Conservation (phyloP, 1,140 invertebrate genomes). For the Coboldia fuscipes region DNA sequence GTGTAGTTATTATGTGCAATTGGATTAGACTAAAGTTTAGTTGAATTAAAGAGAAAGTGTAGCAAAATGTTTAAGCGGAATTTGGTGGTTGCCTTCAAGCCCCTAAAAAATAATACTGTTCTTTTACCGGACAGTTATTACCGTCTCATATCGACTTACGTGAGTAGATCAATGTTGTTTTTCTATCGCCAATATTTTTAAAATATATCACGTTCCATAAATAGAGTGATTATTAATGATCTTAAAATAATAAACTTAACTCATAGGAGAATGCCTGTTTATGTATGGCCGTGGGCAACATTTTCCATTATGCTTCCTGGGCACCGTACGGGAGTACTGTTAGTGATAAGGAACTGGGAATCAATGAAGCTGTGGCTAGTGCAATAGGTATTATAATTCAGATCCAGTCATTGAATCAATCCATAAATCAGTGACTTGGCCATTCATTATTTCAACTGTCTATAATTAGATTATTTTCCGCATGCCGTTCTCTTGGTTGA, state of each 20-base stretch:
- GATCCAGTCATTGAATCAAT: too few species aligned
- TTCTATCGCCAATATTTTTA: background rate
- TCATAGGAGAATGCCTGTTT: slow-evolving; percentile 19
- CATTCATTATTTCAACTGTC: too few species aligned
- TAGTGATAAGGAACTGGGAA: slow-evolving; percentile 21
- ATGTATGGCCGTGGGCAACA: slow-evolving; percentile 11
- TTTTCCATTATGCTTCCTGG: slow-evolving; percentile 17
- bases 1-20: too few species aligned
- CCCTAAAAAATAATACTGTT: slow-evolving; percentile 15
- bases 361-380: slow-evolving; percentile 21
- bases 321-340: slow-evolving; percentile 14
- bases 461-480: too few species aligned
- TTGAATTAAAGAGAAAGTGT: too few species aligned
- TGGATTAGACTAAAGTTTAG: too few species aligned
- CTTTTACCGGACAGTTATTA: slow-evolving; percentile 17
- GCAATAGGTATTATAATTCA: slow-evolving; percentile 17
- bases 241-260: slow-evolving; percentile 4
- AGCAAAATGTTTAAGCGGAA: slow-evolving; percentile 19
- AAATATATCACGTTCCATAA: background rate
- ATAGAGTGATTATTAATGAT: background rate
- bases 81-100: slow-evolving; percentile 18
- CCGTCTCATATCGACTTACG: slow-evolving; percentile 18
- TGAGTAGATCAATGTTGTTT: slow-evolving; percentile 8
- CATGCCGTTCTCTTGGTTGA: too few species aligned
- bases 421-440: too few species aligned